A percentile compares a stretch with the other conserved stretches of the same genome.
These are phyloP conservation scores for Ochotona princeps DNA, from an alignment of 2,113 vertebrate genomes.

Conservation along the genomic window DNA sequence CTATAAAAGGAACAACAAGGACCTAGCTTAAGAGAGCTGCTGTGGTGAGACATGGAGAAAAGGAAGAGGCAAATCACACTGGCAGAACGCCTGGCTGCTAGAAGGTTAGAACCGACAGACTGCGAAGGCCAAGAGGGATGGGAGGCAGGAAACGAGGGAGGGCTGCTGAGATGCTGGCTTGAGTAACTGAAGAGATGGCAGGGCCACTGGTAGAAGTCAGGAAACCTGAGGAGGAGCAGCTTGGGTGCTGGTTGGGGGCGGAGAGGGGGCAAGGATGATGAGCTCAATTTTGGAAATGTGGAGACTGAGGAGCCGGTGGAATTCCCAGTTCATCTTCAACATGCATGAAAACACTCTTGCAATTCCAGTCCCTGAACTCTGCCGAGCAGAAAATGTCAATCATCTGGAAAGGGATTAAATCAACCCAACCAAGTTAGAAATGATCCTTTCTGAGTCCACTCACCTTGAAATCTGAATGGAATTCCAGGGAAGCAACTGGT, in stretches of 20 bases:
- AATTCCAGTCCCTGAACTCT: constrained; percentile 74
- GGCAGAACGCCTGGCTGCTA: background rate
- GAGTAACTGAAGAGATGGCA: background rate
- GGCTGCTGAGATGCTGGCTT: background rate
- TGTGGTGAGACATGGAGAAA: background rate
- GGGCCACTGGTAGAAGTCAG: background rate
- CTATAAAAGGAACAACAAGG: constrained; percentile 32
- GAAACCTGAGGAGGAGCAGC: background rate
- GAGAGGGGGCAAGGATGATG: constrained; percentile 15
- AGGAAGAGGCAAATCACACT: background rate
- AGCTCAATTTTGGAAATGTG: constrained; percentile 70
- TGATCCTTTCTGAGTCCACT: background rate
- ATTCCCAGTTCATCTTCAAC: constrained; percentile 68
- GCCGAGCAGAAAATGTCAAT: constrained; percentile 71
- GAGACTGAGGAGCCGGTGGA: constrained; percentile 48
- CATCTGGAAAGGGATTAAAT: constrained; percentile 74
- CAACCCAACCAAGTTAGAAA: constrained; percentile 66
- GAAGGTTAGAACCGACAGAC: background rate
- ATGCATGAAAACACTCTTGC: constrained; percentile 54
- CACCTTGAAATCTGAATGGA: constrained; percentile 51
- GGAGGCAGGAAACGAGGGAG: background rate
- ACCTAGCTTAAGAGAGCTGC: background rate
- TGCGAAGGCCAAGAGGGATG: background rate
- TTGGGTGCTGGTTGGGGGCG: background rate
- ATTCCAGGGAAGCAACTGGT: background rate